Base-by-base conservation (phyloP, 2,113 vertebrate species). In the Lutjanus erythropterus region DNA sequence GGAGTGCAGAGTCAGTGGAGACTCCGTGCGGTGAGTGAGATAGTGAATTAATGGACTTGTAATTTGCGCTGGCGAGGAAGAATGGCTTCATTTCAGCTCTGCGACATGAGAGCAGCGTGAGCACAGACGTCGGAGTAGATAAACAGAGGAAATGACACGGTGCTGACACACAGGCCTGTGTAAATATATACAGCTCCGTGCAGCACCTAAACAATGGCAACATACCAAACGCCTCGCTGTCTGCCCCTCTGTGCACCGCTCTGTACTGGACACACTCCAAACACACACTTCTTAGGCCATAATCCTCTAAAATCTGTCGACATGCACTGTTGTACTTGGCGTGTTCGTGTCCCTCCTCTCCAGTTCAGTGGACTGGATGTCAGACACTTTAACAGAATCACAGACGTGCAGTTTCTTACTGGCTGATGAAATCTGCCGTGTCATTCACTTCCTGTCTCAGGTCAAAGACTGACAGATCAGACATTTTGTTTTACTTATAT, bases 1-100 rank as follows among this genome's bases (percentile, higher is more conserved):
- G 10, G 60, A 37, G 71, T 79, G 55, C 44, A 8, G 39, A 58
- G 66, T 75, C 71, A 72, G 95, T 93, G 92, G 91, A 93, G 96
- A 95, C 95, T 95, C 94, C 90, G 93, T 95, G 95, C 94, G 91
- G 93, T 94, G 95, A 81, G 94, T 94, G 89, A 90, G 81, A 85
- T 92, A 87, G 95, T 95, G 95, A 97, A 97, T 96, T 95, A 95
- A 93, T 96, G 58, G 69, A 82, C 77, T 83, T 80, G 76, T 86
- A 90, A 88, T 90, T 77, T 79, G 66, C 79, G 65, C 53, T 4
- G 16, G 49, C 6, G 49, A 84, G 69, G 59, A 77, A 62, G 31
- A 56, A 78, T 50, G 50, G 73, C 55, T 83, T 89, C 21, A 75
- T 77, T 84, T 73, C 41, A 60, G 35, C 21, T 27, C 25, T 31